These are phyloP conservation scores for Drosophila neonasuta DNA, from an alignment of 2,888 invertebrate species.

Conservation along the genomic window DNA sequence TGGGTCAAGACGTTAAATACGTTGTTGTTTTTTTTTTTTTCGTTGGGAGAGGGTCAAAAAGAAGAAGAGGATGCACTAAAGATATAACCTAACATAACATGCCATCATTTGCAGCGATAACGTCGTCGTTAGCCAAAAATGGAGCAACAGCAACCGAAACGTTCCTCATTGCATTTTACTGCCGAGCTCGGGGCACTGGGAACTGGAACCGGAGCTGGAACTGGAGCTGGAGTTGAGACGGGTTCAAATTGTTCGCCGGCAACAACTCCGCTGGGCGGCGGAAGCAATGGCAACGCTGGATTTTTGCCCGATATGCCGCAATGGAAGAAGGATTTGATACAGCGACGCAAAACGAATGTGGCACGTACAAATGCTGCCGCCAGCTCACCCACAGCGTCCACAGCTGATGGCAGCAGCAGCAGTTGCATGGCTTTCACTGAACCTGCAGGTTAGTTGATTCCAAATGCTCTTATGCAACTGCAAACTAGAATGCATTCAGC, in stretches of 20 bases:
- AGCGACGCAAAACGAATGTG: slow-evolving; percentile 84
- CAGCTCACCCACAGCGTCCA: slow-evolving; percentile 42
- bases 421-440: slow-evolving; percentile 58
- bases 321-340: slow-evolving; percentile 92
- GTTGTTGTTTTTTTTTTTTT: no score
- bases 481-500: slow-evolving; percentile 1
- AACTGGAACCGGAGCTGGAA: slow-evolving; percentile 20
- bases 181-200: slow-evolving; percentile 14
- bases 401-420: slow-evolving; percentile 25
- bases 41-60: neutral
- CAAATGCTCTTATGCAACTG: neutral
- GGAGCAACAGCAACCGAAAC: slow-evolving; percentile 44
- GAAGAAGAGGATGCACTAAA: slow-evolving; percentile 33
- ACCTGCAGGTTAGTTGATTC: slow-evolving; percentile 60
- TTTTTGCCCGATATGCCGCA: slow-evolving; percentile 85
- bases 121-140: slow-evolving; percentile 43
- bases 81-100: slow-evolving; percentile 41
- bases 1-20: no score
- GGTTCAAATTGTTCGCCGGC: slow-evolving; percentile 30
- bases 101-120: slow-evolving; percentile 60
- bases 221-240: slow-evolving; percentile 34
- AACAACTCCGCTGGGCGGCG: slow-evolving; percentile 40
- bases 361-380: slow-evolving; percentile 76
- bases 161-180: slow-evolving; percentile 42
- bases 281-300: slow-evolving; percentile 24